phyloP scores from a whole-genome alignment of 2,888 invertebrate genomes.

The Periphyllus acericola region DNA sequence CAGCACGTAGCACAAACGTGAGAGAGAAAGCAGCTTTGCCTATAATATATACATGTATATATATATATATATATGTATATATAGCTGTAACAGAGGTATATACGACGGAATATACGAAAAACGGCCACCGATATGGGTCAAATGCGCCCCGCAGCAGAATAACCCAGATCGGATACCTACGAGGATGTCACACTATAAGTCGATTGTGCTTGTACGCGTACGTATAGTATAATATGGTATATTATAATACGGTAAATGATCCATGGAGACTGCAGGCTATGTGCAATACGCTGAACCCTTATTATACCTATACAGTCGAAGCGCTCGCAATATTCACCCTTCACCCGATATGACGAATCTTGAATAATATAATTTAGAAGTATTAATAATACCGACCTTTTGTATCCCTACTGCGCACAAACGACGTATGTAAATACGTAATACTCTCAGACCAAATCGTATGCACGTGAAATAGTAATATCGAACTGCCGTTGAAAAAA shows the following conservation, averaged over 20 bases:
- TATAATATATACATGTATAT: neutral
- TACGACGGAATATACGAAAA: constrained; percentile 1
- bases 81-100: neutral
- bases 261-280: neutral
- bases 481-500: neutral
- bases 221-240: neutral
- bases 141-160: constrained; percentile 45
- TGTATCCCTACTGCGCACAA: too few species aligned
- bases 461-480: too few species aligned
- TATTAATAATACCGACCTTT: neutral
- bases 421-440: too few species aligned
- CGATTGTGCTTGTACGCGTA: neutral
- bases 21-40: constrained; percentile 35
- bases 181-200: constrained; percentile 1
- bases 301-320: neutral
- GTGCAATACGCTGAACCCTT: neutral
- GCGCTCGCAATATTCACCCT: neutral
- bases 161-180: constrained; percentile 25
- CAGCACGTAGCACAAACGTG: constrained; percentile 40
- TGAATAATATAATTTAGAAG: neutral
- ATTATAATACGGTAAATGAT: neutral
- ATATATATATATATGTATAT: too few species aligned
- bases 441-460: too few species aligned
- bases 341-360: neutral
- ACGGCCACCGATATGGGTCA: constrained; percentile 47